Base-by-base conservation (phyloP, 2,888 invertebrate species). In the Aromia moschata region DNA sequence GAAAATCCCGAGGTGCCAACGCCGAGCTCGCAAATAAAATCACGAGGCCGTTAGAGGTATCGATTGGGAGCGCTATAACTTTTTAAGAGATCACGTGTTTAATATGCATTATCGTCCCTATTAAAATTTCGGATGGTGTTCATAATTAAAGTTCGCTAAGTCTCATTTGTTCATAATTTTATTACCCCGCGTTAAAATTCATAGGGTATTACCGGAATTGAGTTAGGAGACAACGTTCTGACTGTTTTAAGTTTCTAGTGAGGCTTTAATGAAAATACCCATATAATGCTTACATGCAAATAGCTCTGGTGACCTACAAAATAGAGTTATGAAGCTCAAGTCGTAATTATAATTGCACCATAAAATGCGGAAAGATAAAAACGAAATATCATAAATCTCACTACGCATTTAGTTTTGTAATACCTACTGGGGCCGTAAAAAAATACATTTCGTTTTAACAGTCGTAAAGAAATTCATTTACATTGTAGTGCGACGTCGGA, bases 41-140 rank as follows among this genome's bases (percentile, higher is more conserved):
- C 15, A 40, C 10, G 18, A 16, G 43, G 2, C 20, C 43, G 25
- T 43, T 43, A 20, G 1, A n/a, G 4, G 14, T 20, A 43, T 43
- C 43, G 43, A 43, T 43, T 43, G 25, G 12, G n/a, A 11, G 25
- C 43, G 11, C 18, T 17, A 17, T 43, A 20, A 12, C 20, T 43
- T 43, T 43, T 43, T 20, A 20, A 43, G 43, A 25, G 43, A 43
- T 43, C 20, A 43, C 18, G 25, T 15, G 25, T 45, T 45, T 45
- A 45, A 45, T 45, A 45, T 45, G 45, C 45, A 31, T 31, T 55
- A 62, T 58, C 51, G 52, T 43, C 41, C 31, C 47, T 46, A 58
- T 62, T 62, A 55, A 62, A 58, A 62, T 62, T 62, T 58, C 38
- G 52, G 62, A 52, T 52, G 58, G 58, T 56, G 52, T 56, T 46